Evolutionary conservation across 2,113 vertebrate genomes (phyloP).

Genomic region (Anguilla rostrata): DNA sequence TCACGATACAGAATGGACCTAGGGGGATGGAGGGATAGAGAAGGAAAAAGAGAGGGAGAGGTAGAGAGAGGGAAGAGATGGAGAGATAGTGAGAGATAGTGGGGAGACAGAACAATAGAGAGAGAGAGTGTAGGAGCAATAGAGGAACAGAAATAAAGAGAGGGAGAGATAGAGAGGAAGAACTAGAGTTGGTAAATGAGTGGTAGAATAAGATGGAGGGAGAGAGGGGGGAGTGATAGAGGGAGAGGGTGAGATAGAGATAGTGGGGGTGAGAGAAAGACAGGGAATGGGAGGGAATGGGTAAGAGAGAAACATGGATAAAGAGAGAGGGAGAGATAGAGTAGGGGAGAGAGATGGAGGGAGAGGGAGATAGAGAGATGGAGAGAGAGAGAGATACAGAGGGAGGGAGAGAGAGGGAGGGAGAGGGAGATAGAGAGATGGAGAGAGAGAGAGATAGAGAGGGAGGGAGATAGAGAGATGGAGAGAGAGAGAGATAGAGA

Average conservation of each 20-base stretch:
- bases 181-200: no score
- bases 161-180: not conserved
- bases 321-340: no score
- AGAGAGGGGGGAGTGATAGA: not conserved
- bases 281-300: slow-evolving; percentile 4
- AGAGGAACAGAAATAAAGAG: not conserved
- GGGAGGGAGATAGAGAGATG: not conserved
- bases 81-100: no score
- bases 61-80: not conserved
- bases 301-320: slow-evolving; percentile 2
- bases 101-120: slow-evolving; percentile 14
- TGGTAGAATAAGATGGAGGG: slow-evolving; percentile 9
- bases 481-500: not conserved
- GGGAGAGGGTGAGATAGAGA: not conserved
- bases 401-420: no score
- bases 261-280: not conserved
- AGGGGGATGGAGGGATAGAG: not conserved
- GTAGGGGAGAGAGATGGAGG: no score
- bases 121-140: not conserved
- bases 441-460: slow-evolving; percentile 5
- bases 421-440: not conserved
- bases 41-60: slow-evolving; percentile 10
- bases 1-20: slow-evolving; percentile 30
- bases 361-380: not conserved
- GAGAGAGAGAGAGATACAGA: no score